Conservation (phyloP, 1,140 invertebrate species). For the Caerostris darwini region DNA sequence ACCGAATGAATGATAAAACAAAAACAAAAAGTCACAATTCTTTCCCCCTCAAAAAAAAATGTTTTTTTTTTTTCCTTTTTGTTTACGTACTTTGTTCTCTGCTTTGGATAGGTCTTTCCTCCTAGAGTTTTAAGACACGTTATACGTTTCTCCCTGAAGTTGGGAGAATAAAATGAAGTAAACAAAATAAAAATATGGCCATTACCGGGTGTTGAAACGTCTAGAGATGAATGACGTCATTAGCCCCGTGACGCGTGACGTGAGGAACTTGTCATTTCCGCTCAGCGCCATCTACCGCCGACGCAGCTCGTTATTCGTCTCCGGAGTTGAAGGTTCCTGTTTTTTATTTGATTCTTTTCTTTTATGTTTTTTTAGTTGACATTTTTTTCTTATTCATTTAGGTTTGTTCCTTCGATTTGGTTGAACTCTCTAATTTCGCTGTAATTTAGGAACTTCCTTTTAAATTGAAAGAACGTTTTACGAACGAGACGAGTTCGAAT, state of each 20-base stretch:
- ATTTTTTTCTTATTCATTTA: not conserved
- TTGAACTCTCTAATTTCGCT: not conserved
- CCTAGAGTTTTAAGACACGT: not conserved
- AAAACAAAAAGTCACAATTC: not conserved
- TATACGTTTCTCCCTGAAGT: conserved; percentile 52
- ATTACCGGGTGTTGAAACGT: conserved; percentile 73
- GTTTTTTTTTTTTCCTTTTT: not conserved
- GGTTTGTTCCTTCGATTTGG: not conserved
- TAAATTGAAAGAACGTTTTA: not conserved
- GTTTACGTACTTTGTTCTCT: not conserved
- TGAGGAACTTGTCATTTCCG: conserved; percentile 77
- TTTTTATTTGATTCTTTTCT: not conserved
- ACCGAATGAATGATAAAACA: too few species aligned
- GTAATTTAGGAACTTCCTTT: not conserved
- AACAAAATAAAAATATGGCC: conserved; percentile 62
- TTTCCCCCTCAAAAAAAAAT: too few species aligned
- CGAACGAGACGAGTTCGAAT: not conserved
- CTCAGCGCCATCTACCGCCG: conserved; percentile 74
- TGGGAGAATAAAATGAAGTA: conserved; percentile 17
- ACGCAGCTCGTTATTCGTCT: conserved; percentile 63
- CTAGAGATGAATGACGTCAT: conserved; percentile 76
- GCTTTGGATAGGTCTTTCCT: not conserved
- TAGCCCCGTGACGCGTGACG: conserved; percentile 76
- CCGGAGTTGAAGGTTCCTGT: not conserved
- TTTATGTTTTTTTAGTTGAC: conserved; percentile 2